These are phyloP conservation scores for Phyto melanocephala DNA, from an alignment of 2,888 invertebrate genomes.

Conservation along the genomic window DNA sequence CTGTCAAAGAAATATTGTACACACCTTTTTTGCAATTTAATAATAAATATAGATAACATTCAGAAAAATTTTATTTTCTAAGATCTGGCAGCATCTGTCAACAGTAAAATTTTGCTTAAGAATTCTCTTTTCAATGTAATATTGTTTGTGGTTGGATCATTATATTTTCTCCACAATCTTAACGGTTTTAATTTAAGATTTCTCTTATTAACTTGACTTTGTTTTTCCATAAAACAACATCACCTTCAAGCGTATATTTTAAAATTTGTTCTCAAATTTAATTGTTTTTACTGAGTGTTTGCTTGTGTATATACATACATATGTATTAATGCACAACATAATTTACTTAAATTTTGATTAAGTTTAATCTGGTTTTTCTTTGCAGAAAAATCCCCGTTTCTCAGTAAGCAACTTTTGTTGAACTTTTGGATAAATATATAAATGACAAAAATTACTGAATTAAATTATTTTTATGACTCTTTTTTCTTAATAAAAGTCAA, in stretches of 20 bases:
- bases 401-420: no score
- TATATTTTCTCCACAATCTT: slow-evolving; percentile 35
- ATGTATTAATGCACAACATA: not conserved
- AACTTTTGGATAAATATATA: no score
- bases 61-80: not conserved
- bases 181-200: slow-evolving; percentile 13
- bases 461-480: no score
- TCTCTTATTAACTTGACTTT: slow-evolving; percentile 21
- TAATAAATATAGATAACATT: no score
- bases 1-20: no score
- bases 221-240: slow-evolving; percentile 27
- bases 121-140: slow-evolving; percentile 17
- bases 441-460: no score
- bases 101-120: not conserved
- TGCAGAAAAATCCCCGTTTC: no score
- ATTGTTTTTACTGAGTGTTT: slow-evolving; percentile 37
- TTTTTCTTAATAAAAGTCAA: no score
- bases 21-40: no score
- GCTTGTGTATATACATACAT: no score
- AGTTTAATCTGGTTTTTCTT: not conserved
- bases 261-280: slow-evolving; percentile 30
- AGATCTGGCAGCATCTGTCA: not conserved
- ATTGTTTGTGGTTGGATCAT: slow-evolving; percentile 23
- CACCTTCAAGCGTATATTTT: slow-evolving; percentile 38
- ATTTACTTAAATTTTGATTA: not conserved